Base-by-base conservation (phyloP, 2,888 invertebrate species). In the Drosophila anceps region DNA sequence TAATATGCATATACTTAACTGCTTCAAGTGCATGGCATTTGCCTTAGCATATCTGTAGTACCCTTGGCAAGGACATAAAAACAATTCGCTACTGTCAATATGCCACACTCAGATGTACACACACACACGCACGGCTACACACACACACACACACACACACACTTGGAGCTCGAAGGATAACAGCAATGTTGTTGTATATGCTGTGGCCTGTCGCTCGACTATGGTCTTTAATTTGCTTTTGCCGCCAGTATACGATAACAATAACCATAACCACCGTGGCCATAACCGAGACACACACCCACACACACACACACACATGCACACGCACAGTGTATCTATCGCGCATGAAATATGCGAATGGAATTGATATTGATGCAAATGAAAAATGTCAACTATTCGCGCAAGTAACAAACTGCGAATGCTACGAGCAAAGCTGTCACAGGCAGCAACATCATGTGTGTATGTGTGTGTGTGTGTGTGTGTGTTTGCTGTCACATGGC, bases 311-410 rank as follows among this genome's bases (percentile, higher is more conserved):
- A 33, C 18, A 12, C 48, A 20, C 20, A 51, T 15, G 4, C 20
- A n/a, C 27, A n/a, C 39, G 41, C 63, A 35, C 37, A 20, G 27
- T 10, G 2, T 24, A 10, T 44, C 44, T 69, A 55, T 73, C 37
- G 59, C 44, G 41, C 43, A 76, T 69, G 72, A 86, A 80, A 76
- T 69, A 72, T 78, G 83, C 65, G 88, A 84, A 64, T 69, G 53
- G 79, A 65, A 85, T 76, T 80, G 79, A 80, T 76, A 88, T 86
- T 83, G 86, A 88, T 88, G 86, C 84, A 85, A 84, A 85, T 88
- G 88, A 83, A 88, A 85, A 86, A 88, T 83, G 86, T 81, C 88
- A 86, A 85, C 88, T 84, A 88, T 86, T 88, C 76, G 79, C 76
- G 70, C 69, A 60, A 48, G 31, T 39, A 61, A 51, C 57, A 60